Base-by-base conservation (phyloP, 2,797 vertebrate genomes). In the Hyperoplus immaculatus region DNA sequence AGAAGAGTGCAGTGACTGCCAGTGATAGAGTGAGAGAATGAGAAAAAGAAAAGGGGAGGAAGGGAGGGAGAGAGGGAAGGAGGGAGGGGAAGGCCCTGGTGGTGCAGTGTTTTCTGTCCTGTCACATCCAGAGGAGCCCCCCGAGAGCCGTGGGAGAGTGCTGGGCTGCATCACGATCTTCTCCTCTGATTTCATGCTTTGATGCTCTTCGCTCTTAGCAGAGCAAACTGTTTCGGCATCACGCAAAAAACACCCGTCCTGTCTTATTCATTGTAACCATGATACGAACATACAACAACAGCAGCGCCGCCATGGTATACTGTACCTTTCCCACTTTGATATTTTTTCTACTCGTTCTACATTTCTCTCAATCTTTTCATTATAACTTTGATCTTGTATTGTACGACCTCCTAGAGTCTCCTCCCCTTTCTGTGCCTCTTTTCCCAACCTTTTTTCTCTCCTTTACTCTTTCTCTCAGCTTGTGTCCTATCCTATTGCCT, bases 121-220 rank as follows among this genome's bases (percentile, higher is more conserved):
- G 91, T 94, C 93, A 94, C 88, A 89, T 90, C 85, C 56, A 29
- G 72, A 90, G 90, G 77, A 91, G 77, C 81, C 88, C 90, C 92
- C 74, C 29, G 84, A 90, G 85, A 94, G 89, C 80, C 56, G 80
- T 82, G 74, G 81, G 84, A 90, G 84, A 90, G 87, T 53, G 62
- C 83, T 87, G 81, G 92, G 89, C 90, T 93, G 89, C 93, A 93
- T 91, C 92, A 88, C 83, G 78, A 91, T 83, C 89, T 3, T 85
- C 91, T 88, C 88, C 89, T 91, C 82, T 90, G 90, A 94, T 92
- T 95, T 94, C 92, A 93, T 78, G 92, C 90, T 92, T 92, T 92
- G 89, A 93, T 94, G 93, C 90, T 90, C 84, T 77, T 85, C 59
- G 58, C 87, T 90, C 76, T 80, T 76, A 83, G 86, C 54, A 60